These are phyloP conservation scores for Drosophila quadrilineata DNA, from an alignment of 1,140 invertebrate species.

Conservation along the genomic window DNA sequence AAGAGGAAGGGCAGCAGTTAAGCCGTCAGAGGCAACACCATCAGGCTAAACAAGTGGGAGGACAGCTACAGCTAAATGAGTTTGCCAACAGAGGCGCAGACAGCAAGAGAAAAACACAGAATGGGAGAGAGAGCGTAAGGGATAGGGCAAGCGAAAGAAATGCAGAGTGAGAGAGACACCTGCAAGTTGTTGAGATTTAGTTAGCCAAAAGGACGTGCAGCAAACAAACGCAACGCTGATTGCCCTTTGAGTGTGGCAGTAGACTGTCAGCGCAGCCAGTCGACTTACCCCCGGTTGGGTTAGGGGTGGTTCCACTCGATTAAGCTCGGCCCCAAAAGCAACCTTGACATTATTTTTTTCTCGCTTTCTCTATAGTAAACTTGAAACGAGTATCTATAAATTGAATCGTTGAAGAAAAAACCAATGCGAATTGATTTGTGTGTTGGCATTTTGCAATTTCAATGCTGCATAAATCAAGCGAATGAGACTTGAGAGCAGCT, in stretches of 20 bases:
- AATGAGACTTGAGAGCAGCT: conserved; percentile 1
- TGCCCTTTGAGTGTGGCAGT: conserved; percentile 28
- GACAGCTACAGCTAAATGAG: no score
- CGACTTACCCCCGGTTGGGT: not conserved
- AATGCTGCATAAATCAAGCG: conserved; percentile 64
- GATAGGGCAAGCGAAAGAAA: no score
- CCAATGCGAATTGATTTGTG: conserved; percentile 67
- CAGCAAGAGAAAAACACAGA: no score
- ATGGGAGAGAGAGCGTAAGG: no score
- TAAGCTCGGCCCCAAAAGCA: no score
- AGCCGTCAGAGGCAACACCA: no score
- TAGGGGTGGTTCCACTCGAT: conserved; percentile 22
- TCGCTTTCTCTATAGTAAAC: not conserved
- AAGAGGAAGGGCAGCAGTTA: no score
- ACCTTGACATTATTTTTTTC: conserved; percentile 58
- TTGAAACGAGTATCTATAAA: not conserved
- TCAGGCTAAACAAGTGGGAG: no score
- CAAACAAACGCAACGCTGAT: conserved; percentile 39
- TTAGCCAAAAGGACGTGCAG: conserved; percentile 23
- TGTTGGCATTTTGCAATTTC: conserved; percentile 65
- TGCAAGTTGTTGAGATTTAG: no score
- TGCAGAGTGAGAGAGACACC: no score
- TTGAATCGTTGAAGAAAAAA: no score
- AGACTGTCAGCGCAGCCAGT: not conserved
- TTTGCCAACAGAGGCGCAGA: no score